Conservation (phyloP, 2,113 vertebrate genomes). For the Polyodon spathula region DNA sequence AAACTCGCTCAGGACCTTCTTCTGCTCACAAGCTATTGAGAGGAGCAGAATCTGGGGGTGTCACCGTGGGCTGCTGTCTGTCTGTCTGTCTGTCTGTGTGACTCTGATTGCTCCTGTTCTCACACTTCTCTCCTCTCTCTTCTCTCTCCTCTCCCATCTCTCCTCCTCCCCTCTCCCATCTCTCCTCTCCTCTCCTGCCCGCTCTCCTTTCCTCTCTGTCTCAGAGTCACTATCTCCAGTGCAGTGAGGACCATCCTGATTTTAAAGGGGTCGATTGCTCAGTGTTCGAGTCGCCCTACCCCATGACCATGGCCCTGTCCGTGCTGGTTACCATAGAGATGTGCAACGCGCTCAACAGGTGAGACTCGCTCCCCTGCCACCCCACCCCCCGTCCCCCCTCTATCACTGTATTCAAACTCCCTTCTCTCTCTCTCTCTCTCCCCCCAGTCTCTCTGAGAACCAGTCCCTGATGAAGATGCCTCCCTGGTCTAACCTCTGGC, state of each 20-base stretch:
- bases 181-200: neutral
- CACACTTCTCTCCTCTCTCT: too few relatives aligned
- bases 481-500: conserved; percentile 14
- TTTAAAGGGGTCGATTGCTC: conserved; percentile 65
- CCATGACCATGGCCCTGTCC: conserved; percentile 67
- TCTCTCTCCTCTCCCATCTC: too few relatives aligned
- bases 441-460: conserved; percentile 14
- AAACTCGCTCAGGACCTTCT: too few relatives aligned
- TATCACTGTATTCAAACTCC: too few relatives aligned
- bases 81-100: too few relatives aligned
- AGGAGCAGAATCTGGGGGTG: too few relatives aligned
- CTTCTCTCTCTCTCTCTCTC: too few relatives aligned
- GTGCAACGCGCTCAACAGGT: conserved; percentile 70
- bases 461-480: conserved; percentile 17
- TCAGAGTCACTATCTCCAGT: conserved; percentile 64
- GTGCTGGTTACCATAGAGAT: conserved; percentile 68
- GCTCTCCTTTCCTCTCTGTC: conserved; percentile 1
- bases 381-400: too few relatives aligned
- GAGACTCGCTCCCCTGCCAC: too few relatives aligned
- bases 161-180: neutral
- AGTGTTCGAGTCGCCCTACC: conserved; percentile 61
- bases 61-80: too few relatives aligned
- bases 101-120: too few relatives aligned
- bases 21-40: too few relatives aligned
- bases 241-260: conserved; percentile 52